Conservation (phyloP, 2,888 invertebrate species). For the Didymodactylos carnosus region DNA sequence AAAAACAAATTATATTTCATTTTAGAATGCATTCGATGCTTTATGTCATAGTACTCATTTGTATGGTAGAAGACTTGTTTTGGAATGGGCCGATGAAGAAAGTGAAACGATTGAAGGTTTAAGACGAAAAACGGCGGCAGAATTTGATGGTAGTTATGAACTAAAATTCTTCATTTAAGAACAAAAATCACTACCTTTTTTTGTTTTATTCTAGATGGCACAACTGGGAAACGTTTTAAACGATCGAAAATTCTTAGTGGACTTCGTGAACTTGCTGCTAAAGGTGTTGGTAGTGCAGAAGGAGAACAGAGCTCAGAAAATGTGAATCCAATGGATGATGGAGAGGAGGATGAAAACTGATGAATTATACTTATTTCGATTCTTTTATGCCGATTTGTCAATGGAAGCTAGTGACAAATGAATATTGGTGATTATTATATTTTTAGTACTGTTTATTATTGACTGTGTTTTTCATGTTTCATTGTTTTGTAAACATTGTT, state of each 20-base stretch:
- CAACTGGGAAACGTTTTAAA: background rate
- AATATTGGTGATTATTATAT: too few species aligned
- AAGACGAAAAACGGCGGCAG: background rate
- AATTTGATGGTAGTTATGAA: too few species aligned
- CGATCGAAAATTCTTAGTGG: background rate
- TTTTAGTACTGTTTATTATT: too few species aligned
- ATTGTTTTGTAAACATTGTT: too few species aligned
- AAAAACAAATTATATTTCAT: conserved; percentile 2
- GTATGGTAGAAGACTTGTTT: conserved; percentile 73
- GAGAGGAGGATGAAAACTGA: too few species aligned
- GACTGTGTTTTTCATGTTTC: too few species aligned
- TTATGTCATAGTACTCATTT: conserved; percentile 89
- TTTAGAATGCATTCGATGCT: conserved; percentile 64
- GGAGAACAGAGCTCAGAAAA: background rate
- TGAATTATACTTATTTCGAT: too few species aligned
- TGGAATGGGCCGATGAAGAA: conserved; percentile 70
- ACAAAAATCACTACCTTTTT: background rate
- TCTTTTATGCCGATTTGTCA: too few species aligned
- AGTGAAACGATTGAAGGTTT: background rate
- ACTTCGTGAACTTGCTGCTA: background rate
- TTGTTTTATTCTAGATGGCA: too few species aligned
- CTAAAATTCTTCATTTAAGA: background rate
- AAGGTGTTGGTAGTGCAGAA: too few species aligned
- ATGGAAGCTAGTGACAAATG: too few species aligned
- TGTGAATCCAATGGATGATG: too few species aligned